Evolutionary conservation across 2,888 invertebrate genomes (phyloP).

Genomic region (Plagodis dolabraria): DNA sequence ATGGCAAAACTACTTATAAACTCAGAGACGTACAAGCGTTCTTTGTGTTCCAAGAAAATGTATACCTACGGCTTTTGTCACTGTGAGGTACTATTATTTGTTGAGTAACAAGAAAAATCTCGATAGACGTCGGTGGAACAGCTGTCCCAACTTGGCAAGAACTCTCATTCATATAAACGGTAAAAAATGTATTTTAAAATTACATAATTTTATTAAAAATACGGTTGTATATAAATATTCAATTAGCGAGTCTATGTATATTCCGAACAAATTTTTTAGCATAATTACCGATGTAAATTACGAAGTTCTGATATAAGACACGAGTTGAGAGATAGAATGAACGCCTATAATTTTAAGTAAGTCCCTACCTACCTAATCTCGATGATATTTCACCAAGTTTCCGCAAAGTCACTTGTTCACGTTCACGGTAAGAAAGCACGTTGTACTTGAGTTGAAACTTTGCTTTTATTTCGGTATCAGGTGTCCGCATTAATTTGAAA

Average conservation of each 20-base stretch:
- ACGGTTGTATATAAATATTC: too few species aligned
- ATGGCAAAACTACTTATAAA: too few species aligned
- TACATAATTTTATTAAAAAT: too few species aligned
- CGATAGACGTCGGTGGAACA: too few species aligned
- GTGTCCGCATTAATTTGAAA: constrained; percentile 79
- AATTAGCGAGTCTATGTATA: constrained; percentile 6
- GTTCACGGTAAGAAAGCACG: constrained; percentile 35
- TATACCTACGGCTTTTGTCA: too few species aligned
- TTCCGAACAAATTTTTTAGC: neutral
- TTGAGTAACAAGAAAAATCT: too few species aligned
- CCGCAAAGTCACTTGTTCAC: constrained; percentile 23
- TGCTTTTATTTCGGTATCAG: constrained; percentile 77
- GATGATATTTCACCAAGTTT: constrained; percentile 33
- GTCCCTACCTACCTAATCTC: neutral
- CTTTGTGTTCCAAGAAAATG: too few species aligned
- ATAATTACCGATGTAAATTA: constrained; percentile 3
- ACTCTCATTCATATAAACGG: too few species aligned
- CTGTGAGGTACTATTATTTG: too few species aligned
- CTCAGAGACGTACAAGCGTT: too few species aligned
- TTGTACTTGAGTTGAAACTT: constrained; percentile 52
- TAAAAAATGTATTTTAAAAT: too few species aligned
- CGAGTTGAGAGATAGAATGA: constrained; percentile 11
- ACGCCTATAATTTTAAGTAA: constrained; percentile 13
- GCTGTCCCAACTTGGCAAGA: too few species aligned
- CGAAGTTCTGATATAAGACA: constrained; percentile 20